These are phyloP conservation scores for Macrochelys suwanniensis DNA, from an alignment of 2,797 vertebrate genomes.

Conservation along the genomic window DNA sequence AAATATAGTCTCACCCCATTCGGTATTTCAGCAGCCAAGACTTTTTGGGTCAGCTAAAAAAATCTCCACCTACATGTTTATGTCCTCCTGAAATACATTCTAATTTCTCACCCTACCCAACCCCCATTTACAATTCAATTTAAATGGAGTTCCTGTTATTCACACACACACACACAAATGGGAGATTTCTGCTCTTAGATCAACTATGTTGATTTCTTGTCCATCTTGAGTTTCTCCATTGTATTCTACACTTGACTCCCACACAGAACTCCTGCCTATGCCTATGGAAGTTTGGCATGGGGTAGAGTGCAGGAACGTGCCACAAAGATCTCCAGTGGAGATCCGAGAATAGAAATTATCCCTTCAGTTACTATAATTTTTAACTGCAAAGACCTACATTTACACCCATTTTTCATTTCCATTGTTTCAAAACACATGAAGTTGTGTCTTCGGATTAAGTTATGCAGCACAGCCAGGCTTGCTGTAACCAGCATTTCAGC, in stretches of 20 bases:
- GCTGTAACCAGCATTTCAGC: not conserved
- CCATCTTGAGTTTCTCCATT: not conserved
- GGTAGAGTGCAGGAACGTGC: conserved; percentile 35
- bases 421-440: conserved; percentile 20
- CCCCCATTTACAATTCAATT: not conserved
- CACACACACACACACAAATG: not conserved
- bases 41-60: conserved; percentile 24
- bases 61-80: conserved; percentile 13
- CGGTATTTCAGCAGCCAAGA: not conserved
- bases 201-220: not conserved
- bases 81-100: not conserved
- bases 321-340: fast-evolving
- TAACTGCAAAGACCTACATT: not conserved
- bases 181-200: not conserved
- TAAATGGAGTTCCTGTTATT: not conserved
- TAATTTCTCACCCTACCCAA: conserved; percentile 18
- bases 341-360: conserved; percentile 33
- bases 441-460: not conserved
- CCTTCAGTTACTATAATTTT: not conserved
- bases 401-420: not conserved
- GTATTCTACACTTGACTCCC: not conserved
- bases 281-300: conserved; percentile 42
- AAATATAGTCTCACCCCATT: not conserved
- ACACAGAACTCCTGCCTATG: not conserved
- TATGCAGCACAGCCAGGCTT: not conserved